A percentile compares a stretch with the other conserved stretches of the same genome.
Conservation (phyloP, 1,140 invertebrate species). For the Plectrocnemia conspersa region DNA sequence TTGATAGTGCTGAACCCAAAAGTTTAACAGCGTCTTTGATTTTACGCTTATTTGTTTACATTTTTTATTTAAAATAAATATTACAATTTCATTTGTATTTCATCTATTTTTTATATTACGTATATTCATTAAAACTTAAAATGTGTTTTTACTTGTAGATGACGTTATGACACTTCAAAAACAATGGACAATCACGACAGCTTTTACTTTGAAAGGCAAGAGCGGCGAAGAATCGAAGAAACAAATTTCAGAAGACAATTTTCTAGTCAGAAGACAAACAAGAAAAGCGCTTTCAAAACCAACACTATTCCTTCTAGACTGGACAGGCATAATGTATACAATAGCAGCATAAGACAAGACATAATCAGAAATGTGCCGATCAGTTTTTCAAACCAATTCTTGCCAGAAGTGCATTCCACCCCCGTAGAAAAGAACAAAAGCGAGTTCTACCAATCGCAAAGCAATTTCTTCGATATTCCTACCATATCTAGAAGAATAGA, state of each 20-base stretch:
- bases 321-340: conserved; percentile 13
- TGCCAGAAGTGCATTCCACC: conserved; percentile 46
- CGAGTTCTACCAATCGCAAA: conserved; percentile 22
- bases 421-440: conserved; percentile 37
- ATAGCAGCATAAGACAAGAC: conserved; percentile 31
- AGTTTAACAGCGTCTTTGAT: no score
- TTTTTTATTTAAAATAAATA: background rate
- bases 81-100: background rate
- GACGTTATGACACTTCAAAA: conserved; percentile 12
- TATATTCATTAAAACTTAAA: background rate
- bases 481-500: conserved; percentile 48
- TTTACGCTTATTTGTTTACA: background rate
- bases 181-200: conserved; percentile 1
- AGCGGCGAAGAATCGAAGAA: background rate
- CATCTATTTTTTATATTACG: background rate
- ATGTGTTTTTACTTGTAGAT: background rate
- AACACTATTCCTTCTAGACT: conserved; percentile 30
- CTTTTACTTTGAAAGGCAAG: background rate
- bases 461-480: conserved; percentile 40
- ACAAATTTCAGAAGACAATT: conserved; percentile 15
- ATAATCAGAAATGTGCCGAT: conserved; percentile 33
- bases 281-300: conserved; percentile 26
- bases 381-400: conserved; percentile 28
- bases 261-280: conserved; percentile 28
- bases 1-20: no score